Percentiles rank a stretch among this genome's conserved stretches.
phyloP scores from a whole-genome alignment of 2,113 vertebrate species.

The Cichladusa arquata region DNA sequence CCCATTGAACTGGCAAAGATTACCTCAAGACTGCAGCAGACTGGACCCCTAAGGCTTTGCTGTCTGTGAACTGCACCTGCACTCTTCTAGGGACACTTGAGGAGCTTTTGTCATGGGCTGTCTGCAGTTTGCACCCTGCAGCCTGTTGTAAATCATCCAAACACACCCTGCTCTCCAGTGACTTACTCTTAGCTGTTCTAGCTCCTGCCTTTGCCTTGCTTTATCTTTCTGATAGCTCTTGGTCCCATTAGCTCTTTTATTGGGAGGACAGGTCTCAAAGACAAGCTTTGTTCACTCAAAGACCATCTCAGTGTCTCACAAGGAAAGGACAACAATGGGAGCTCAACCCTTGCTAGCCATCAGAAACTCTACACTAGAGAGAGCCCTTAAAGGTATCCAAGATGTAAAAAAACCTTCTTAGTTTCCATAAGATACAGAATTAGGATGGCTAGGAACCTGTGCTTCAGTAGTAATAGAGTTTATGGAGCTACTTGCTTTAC shows the following conservation, averaged over 20 bases:
- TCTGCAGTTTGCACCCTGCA: background rate
- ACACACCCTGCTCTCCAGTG: background rate
- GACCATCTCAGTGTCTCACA: background rate
- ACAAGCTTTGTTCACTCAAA: background rate
- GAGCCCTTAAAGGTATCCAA: background rate
- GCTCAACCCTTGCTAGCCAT: background rate
- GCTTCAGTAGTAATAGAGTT: background rate
- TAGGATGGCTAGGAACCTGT: background rate
- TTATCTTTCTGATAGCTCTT: background rate
- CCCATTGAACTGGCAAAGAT: background rate
- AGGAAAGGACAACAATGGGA: background rate
- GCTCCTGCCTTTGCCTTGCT: background rate
- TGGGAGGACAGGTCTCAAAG: background rate
- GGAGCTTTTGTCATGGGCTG: background rate
- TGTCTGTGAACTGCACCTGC: background rate
- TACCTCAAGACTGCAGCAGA: background rate
- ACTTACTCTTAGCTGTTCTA: background rate
- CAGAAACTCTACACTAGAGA: background rate
- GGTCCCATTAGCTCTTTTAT: background rate
- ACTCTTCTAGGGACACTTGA: background rate
- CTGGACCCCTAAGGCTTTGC: fast-evolving
- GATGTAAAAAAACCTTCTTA: background rate
- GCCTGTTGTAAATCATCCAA: background rate
- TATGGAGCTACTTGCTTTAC: background rate
- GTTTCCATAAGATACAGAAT: background rate